phyloP scores from a whole-genome alignment of 2,888 invertebrate genomes.

The Corbicula japonica region DNA sequence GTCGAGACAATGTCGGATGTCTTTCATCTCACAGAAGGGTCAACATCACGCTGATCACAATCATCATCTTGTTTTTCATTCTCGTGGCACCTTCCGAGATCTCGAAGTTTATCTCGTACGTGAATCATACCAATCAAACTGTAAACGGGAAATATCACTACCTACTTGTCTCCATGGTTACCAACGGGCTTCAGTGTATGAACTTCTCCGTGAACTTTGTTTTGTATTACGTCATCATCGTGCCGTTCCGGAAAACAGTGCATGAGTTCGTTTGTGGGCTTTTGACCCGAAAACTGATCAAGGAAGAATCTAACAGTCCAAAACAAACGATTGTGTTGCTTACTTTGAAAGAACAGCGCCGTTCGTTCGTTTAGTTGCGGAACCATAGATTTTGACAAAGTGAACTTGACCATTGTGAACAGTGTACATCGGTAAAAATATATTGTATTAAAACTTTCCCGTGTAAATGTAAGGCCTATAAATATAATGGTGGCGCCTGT shows the following conservation, averaged over 20 bases:
- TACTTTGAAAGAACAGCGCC: constrained; percentile 66
- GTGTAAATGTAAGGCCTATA: too few species aligned
- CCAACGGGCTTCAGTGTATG: constrained; percentile 91
- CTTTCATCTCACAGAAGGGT: constrained; percentile 78
- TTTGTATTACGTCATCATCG: constrained; percentile 92
- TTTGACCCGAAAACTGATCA: constrained; percentile 50
- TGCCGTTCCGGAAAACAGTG: constrained; percentile 91
- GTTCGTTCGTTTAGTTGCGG: too few species aligned
- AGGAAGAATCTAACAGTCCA: constrained; percentile 69
- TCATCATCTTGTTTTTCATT: constrained; percentile 80
- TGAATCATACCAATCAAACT: constrained; percentile 54
- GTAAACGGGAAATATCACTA: constrained; percentile 44
- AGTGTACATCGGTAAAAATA: too few species aligned
- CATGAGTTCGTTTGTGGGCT: constrained; percentile 74
- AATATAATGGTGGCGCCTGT: too few species aligned
- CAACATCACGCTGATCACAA: constrained; percentile 80
- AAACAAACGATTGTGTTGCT: constrained; percentile 71
- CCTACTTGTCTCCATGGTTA: constrained; percentile 86
- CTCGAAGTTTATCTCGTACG: constrained; percentile 73
- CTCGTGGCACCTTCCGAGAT: constrained; percentile 82
- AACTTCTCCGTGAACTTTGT: constrained; percentile 93
- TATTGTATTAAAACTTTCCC: too few species aligned
- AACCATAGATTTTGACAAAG: too few species aligned
- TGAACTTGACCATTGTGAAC: too few species aligned
- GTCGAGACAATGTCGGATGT: constrained; percentile 72